Base-by-base conservation (phyloP, 2,113 vertebrate species). In the Leucoraja erinaceus region DNA sequence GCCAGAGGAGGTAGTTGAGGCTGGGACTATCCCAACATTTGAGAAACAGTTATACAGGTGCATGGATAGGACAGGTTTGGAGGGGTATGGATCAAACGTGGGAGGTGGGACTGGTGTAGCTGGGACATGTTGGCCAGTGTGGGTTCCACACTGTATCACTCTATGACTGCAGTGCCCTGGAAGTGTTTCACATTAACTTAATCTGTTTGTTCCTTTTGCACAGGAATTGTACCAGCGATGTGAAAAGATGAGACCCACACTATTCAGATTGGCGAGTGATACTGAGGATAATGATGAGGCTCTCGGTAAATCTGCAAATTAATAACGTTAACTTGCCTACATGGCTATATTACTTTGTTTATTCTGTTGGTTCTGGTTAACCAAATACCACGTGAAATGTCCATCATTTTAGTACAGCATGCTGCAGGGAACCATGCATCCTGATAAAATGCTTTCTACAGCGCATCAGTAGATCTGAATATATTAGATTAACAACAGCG, bases 211-310 rank as follows among this genome's bases (percentile, higher is more conserved):
- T 70, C 33, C n/a, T 90, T 47, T 70, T 68, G 4, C 9, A 70
- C 76, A 99, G 99, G 98, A 99, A 94, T 95, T 99, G 93, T 99
- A 98, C 95, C 98, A 98, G 95, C 98, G 98, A 94, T 99, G 99
- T 61, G 98, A 99, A 94, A 98, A 98, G 94, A 98, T 99, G 99
- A 97, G 99, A 93, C 99, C 98, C 3, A 99, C 98, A 0, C 96
- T 99, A 0, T 99, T 99, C 95, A 95, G 98, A 28, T 95, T 99
- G 6, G 99, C 99, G 88, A 99, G 98, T 59, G 98, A 99, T 94
- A 99, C 98, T 2, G 99, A 99, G 94, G 99, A 99, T 95, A 99
- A 97, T 0, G 98, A 99, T n/a, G 98, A 99, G 94, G 98, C 98
- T 54, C 95, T 99, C 66, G 99, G 99, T 99, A 94, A 95, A 61